phyloP scores from a whole-genome alignment of 2,797 vertebrate species.

The Adrianichthys oophorus region DNA sequence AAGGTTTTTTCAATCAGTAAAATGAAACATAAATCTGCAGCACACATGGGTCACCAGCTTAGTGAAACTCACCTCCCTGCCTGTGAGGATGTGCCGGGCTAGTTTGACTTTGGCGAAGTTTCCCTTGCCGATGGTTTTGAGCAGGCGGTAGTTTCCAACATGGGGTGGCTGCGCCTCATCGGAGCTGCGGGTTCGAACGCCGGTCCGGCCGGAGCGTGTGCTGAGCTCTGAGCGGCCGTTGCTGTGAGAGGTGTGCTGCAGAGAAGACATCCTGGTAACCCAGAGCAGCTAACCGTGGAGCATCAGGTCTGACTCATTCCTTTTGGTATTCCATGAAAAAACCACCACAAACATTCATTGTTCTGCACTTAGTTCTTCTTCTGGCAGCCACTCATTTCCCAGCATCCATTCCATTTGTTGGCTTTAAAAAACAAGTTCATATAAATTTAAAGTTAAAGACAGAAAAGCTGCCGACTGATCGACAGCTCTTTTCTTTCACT shows the following conservation, averaged over 20 bases:
- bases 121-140: conserved; percentile 98
- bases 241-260: conserved; percentile 84
- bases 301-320: conserved; percentile 29
- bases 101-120: conserved; percentile 99
- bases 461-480: too few species aligned
- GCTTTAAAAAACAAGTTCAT: too few species aligned
- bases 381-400: too few species aligned
- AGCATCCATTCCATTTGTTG: too few species aligned
- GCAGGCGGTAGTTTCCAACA: conserved; percentile 95
- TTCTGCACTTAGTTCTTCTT: too few species aligned
- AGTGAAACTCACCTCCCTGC: conserved; percentile 89
- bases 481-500: too few species aligned
- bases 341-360: too few species aligned
- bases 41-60: neutral
- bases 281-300: neutral
- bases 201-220: conserved; percentile 76
- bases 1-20: too few species aligned
- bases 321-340: too few species aligned
- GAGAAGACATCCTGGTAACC: neutral
- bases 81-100: conserved; percentile 95
- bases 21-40: too few species aligned
- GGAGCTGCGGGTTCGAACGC: conserved; percentile 89
- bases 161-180: conserved; percentile 90
- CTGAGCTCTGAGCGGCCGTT: conserved; percentile 85
- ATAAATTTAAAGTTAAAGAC: too few species aligned